Conservation (phyloP, 2,113 vertebrate species). For the Leucopsar rothschildi region DNA sequence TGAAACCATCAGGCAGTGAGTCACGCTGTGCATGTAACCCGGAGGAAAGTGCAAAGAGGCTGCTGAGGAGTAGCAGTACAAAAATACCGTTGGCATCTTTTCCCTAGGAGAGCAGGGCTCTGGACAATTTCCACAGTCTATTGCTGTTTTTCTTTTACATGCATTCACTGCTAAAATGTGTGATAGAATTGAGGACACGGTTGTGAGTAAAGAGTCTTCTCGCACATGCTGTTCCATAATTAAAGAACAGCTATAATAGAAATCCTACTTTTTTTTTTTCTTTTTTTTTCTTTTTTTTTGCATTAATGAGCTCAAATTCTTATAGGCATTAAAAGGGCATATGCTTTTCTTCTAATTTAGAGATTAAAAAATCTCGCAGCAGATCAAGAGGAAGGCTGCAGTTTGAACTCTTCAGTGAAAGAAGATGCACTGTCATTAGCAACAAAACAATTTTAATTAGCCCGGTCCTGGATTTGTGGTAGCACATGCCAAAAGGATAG, state of each 20-base stretch:
- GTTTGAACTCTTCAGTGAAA: conserved; percentile 16
- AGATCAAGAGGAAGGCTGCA: conserved; percentile 45
- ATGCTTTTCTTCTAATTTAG: conserved; percentile 56
- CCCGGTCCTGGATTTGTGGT: neutral
- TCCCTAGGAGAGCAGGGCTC: conserved; percentile 42
- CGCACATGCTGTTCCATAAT: conserved; percentile 63
- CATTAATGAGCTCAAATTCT: conserved; percentile 56
- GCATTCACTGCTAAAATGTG: neutral
- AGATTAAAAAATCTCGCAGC: conserved; percentile 35
- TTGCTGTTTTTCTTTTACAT: conserved; percentile 54
- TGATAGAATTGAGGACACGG: conserved; percentile 41
- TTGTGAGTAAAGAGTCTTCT: conserved; percentile 56
- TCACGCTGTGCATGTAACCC: conserved; percentile 57
- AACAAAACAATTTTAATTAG: conserved; percentile 52
- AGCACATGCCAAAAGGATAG: neutral
- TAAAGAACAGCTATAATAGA: conserved; percentile 62
- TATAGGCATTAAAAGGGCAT: conserved; percentile 53
- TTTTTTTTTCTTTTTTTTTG: neutral
- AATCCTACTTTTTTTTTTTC: conserved; percentile 9
- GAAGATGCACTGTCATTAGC: conserved; percentile 35
- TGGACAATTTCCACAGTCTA: conserved; percentile 53
- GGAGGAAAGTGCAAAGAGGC: conserved; percentile 58
- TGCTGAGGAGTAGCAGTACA: conserved; percentile 40
- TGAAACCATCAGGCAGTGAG: conserved; percentile 61
- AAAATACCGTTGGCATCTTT: conserved; percentile 56